These are phyloP conservation scores for Arrhamphus sclerolepis DNA, from an alignment of 2,797 vertebrate genomes.

Conservation along the genomic window DNA sequence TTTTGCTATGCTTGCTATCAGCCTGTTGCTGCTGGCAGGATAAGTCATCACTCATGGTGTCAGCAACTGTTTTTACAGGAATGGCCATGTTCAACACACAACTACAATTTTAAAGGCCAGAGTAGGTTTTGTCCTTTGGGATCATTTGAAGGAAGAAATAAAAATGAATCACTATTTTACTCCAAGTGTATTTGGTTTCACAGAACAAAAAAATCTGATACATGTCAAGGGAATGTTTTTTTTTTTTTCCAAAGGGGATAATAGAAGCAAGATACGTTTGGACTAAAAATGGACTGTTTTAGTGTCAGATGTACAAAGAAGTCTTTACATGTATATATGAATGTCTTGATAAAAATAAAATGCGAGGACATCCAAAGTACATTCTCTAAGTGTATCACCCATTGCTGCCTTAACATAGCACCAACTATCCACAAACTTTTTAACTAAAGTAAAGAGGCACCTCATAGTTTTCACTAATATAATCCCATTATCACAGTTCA, in stretches of 20 bases:
- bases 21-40: slow-evolving; percentile 21
- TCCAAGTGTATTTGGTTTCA: not conserved
- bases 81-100: slow-evolving; percentile 8
- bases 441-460: slow-evolving; percentile 16
- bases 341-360: slow-evolving; percentile 11
- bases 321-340: not conserved
- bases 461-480: slow-evolving; percentile 19
- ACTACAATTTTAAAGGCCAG: slow-evolving; percentile 19
- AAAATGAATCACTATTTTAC: slow-evolving; percentile 6
- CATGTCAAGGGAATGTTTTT: slow-evolving; percentile 3
- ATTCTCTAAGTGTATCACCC: slow-evolving; percentile 8
- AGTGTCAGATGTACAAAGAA: slow-evolving; percentile 34
- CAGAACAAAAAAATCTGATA: slow-evolving; percentile 12
- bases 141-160: slow-evolving; percentile 3
- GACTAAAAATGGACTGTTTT: slow-evolving; percentile 13
- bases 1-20: slow-evolving; percentile 17
- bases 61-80: slow-evolving; percentile 45
- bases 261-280: not conserved
- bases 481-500: slow-evolving; percentile 15
- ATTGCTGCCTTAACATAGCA: slow-evolving; percentile 9
- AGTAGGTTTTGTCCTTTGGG: not conserved
- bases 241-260: not conserved
- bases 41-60: slow-evolving; percentile 9
- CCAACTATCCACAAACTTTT: slow-evolving; percentile 25
- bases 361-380: slow-evolving; percentile 4